Conservation (phyloP, 2,797 vertebrate species). For the Morelia viridis region DNA sequence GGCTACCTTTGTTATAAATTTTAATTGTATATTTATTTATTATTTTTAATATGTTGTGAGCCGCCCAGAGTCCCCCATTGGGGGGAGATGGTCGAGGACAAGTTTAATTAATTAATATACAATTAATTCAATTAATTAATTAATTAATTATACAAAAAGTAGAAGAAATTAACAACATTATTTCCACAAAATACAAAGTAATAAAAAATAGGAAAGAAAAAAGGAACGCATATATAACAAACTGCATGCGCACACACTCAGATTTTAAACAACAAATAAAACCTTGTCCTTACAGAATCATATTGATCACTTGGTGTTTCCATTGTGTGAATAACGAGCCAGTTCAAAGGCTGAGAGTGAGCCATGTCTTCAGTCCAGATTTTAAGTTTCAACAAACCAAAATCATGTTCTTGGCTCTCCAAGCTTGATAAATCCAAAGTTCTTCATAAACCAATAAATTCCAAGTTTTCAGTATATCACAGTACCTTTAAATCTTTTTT, state of each 20-base stretch:
- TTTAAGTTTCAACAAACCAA: neutral
- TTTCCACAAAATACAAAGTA: too few relatives aligned
- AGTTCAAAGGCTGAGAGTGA: neutral
- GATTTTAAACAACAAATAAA: neutral
- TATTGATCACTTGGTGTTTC: neutral
- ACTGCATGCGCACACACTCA: neutral
- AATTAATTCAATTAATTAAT: too few relatives aligned
- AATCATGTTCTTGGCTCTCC: neutral
- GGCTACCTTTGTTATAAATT: too few relatives aligned
- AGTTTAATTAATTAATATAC: too few relatives aligned
- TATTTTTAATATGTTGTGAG: too few relatives aligned
- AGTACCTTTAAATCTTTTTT: neutral
- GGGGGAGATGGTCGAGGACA: too few relatives aligned
- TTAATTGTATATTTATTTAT: too few relatives aligned
- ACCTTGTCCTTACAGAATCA: neutral
- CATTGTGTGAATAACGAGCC: neutral
- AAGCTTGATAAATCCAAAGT: neutral
- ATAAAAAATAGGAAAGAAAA: too few relatives aligned
- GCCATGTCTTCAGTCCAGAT: neutral
- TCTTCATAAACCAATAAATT: neutral
- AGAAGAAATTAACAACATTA: too few relatives aligned
- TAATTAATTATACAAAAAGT: too few relatives aligned
- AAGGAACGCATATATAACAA: neutral
- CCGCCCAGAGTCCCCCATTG: too few relatives aligned
- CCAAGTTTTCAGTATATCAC: neutral